Evolutionary conservation across 2,888 invertebrate species (phyloP), one percentile per base, ranked within the genome.

Genomic region (Neoitamus cyanurus): DNA sequence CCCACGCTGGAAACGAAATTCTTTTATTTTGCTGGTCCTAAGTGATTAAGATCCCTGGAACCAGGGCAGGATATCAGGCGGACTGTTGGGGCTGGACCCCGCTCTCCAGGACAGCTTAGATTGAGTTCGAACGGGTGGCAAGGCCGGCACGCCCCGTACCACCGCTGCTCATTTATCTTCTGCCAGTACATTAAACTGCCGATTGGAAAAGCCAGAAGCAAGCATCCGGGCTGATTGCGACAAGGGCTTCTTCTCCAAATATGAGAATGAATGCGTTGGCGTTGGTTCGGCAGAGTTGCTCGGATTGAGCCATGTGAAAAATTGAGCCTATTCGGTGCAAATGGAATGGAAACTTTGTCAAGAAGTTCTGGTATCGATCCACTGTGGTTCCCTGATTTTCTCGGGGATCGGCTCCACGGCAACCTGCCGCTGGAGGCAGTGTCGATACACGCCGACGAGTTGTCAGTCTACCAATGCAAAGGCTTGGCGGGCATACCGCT

Each of bases 261-360:
- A 72, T 72, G 31, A 72, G 13, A 72, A 72, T 72, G 30, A 13
- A 72, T 72, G 72, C 72, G 30, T 30, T 72, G n/a, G n/a, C 72
- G 70, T 30, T 28, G 13, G 37, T 42, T 42, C 42, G 15, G n/a
- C n/a, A 42, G 58, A 72, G 7, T 6, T 30, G 31, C 72, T 72
- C 28, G 72, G n/a, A 72, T 72, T 72, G 72, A 72, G 15, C 72
- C 72, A 72, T 28, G 72, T 30, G 72, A 72, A 72, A 69, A 72
- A 30, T 72, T 72, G 28, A 72, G 72, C 72, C 30, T 72, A 72
- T 72, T 31, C 28, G 72, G 72, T 72, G 30, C 13, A 30, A 72
- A 72, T 72, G 72, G 30, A 72, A 34, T 15, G 72, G 34, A 72
- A 72, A 28, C 31, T 72, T 72, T 72, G 72, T 72, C 30, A 72